These are phyloP conservation scores for Clavelina lepadiformis DNA, from an alignment of 23 tunicate genomes.

Conservation along the genomic window DNA sequence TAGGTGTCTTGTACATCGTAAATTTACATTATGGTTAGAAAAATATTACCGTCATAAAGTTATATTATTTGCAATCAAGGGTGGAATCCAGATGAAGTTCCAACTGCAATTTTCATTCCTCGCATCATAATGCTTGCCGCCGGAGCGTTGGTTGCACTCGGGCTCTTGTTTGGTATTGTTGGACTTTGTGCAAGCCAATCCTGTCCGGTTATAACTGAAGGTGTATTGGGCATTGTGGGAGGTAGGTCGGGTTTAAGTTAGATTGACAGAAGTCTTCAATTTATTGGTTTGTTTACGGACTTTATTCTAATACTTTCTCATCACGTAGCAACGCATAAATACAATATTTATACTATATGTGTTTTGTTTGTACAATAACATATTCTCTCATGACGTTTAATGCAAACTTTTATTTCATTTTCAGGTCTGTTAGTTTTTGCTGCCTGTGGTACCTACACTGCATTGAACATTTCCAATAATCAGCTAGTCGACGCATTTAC, in stretches of 20 bases:
- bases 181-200: slow-evolving; percentile 15
- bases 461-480: not conserved
- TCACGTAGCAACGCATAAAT: too few relatives aligned
- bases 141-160: slow-evolving; percentile 24
- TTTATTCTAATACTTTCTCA: too few relatives aligned
- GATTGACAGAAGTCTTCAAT: too few relatives aligned
- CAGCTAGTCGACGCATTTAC: not conserved
- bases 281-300: too few relatives aligned
- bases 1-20: too few relatives aligned
- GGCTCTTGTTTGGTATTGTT: slow-evolving; percentile 20
- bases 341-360: too few relatives aligned
- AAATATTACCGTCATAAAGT: not conserved
- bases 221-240: slow-evolving; percentile 36
- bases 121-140: slow-evolving; percentile 38
- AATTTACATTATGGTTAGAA: not conserved
- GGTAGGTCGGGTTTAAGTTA: too few relatives aligned
- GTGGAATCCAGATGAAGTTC: slow-evolving; percentile 7
- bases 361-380: not conserved
- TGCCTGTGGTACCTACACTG: slow-evolving; percentile 40
- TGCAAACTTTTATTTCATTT: not conserved
- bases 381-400: not conserved
- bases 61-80: too few relatives aligned
- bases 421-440: slow-evolving; percentile 20
- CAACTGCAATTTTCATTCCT: slow-evolving; percentile 18
- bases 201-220: slow-evolving; percentile 36